Conservation (phyloP, 1,140 invertebrate genomes). For the Drosophila bifasciata region DNA sequence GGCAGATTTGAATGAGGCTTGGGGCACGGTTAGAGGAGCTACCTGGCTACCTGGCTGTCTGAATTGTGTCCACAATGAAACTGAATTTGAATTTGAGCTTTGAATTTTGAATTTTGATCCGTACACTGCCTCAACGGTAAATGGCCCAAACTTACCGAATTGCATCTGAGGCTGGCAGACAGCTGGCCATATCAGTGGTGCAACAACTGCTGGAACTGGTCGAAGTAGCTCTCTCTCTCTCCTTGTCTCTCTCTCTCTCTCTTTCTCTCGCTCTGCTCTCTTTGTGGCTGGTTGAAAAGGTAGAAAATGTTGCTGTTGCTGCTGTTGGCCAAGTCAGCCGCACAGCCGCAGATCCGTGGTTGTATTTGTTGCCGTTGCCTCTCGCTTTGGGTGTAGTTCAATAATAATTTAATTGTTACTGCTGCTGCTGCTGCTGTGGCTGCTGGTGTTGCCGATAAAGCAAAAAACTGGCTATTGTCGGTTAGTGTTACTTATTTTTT, state of each 20-base stretch:
- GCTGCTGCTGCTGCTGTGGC: conserved; percentile 16
- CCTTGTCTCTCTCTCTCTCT: conserved; percentile 35
- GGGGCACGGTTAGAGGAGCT: neutral
- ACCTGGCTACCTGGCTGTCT: conserved; percentile 4
- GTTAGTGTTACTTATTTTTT: conserved; percentile 58
- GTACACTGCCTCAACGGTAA: conserved; percentile 27
- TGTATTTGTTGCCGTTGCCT: conserved; percentile 23
- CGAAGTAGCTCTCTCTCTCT: conserved; percentile 34
- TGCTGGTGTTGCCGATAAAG: conserved; percentile 63
- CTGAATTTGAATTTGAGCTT: conserved; percentile 4
- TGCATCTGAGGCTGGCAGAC: conserved; percentile 53
- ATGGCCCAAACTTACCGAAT: conserved; percentile 54
- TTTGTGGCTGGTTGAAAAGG: conserved; percentile 50
- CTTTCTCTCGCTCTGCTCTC: conserved; percentile 20
- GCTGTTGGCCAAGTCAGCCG: conserved; percentile 68
- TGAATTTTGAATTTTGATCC: conserved; percentile 18
- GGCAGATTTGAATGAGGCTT: conserved; percentile 10
- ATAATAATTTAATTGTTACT: conserved; percentile 73
- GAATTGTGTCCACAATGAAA: no score
- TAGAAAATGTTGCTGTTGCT: conserved; percentile 58
- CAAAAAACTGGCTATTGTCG: conserved; percentile 65
- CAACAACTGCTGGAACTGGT: conserved; percentile 45
- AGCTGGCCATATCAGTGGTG: conserved; percentile 50
- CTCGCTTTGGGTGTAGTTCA: conserved; percentile 70
- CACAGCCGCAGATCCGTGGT: conserved; percentile 47